Conservation (phyloP, 2,797 vertebrate species). For the Myotis findleyi region DNA sequence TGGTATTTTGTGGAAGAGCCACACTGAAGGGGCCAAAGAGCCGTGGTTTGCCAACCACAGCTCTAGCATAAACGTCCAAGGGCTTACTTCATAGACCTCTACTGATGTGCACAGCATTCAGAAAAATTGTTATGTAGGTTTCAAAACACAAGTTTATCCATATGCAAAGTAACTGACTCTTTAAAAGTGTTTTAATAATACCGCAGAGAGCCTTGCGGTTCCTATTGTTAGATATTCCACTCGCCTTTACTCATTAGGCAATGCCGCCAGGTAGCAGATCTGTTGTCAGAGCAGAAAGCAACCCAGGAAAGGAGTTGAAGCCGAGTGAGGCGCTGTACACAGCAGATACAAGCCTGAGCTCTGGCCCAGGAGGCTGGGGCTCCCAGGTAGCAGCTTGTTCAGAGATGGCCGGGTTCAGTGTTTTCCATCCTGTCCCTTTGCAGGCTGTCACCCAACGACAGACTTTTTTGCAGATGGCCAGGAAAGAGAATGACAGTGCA, state of each 20-base stretch:
- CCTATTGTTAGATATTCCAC: background rate
- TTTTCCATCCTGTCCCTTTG: background rate
- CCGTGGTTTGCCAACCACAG: too few relatives aligned
- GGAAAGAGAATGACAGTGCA: background rate
- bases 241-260: background rate
- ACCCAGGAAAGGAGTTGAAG: background rate
- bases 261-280: background rate
- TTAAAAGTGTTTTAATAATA: background rate
- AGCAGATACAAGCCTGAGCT: background rate
- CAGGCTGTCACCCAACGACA: background rate
- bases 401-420: background rate
- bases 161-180: background rate
- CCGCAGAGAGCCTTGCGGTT: background rate
- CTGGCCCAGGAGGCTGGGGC: accelerated
- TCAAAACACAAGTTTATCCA: background rate
- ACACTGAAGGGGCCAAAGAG: too few relatives aligned
- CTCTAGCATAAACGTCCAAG: background rate
- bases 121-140: background rate
- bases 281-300: background rate
- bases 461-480: background rate
- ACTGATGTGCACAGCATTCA: background rate
- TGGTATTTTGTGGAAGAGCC: too few relatives aligned
- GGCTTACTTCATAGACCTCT: background rate
- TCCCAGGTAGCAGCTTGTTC: background rate
- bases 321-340: background rate